phyloP scores from a whole-genome alignment of 2,113 vertebrate species.

The Nyctibius bracteatus region DNA sequence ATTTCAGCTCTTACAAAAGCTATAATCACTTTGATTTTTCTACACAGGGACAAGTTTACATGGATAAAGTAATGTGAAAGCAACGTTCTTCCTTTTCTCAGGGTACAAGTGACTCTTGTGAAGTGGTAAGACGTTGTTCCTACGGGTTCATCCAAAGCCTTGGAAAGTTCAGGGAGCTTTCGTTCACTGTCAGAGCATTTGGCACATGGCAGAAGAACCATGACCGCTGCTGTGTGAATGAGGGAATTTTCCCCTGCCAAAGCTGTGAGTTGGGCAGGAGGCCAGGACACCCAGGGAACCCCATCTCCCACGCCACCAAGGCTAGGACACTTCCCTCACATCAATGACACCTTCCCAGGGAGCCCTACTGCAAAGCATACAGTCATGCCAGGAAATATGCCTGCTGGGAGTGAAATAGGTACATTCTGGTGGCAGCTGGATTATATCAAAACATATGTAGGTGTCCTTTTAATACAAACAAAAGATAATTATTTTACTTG shows the following conservation, averaged over 20 bases:
- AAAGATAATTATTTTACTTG: neutral
- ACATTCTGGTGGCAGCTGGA: neutral
- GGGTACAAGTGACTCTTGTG: neutral
- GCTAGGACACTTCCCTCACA: too few species aligned
- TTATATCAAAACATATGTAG: neutral
- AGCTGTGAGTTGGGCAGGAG: neutral
- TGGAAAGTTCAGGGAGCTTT: neutral
- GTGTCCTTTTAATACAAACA: neutral
- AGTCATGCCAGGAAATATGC: neutral
- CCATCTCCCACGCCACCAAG: neutral
- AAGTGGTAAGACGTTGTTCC: too few species aligned
- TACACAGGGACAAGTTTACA: neutral
- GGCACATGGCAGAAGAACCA: neutral
- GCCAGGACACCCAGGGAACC: neutral
- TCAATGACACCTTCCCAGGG: neutral
- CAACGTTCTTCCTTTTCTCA: neutral
- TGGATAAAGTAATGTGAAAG: neutral
- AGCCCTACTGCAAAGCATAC: neutral
- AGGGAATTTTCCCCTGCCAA: neutral
- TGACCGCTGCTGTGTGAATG: rapidly evolving
- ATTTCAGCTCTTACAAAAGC: neutral
- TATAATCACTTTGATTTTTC: neutral
- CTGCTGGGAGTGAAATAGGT: neutral
- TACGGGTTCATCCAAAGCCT: neutral
- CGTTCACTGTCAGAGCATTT: neutral